These are phyloP conservation scores for Cisticola juncidis DNA, from an alignment of 2,113 vertebrate genomes.

Conservation along the genomic window DNA sequence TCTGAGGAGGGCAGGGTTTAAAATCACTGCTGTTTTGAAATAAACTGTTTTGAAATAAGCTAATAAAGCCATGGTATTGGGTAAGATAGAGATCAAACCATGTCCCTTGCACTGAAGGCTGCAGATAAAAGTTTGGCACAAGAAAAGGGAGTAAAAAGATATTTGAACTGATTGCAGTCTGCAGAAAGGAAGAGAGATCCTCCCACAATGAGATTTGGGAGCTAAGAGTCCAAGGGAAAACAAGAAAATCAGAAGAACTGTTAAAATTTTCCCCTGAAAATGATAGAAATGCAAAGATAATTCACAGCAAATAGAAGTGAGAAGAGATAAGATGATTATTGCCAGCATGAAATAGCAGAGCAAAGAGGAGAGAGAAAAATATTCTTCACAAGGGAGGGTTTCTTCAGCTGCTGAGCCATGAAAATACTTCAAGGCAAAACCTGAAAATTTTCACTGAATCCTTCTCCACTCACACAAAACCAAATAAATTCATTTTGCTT, in stretches of 20 bases:
- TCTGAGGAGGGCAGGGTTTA: background rate
- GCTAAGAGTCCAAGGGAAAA: background rate
- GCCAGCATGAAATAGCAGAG: background rate
- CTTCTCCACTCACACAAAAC: background rate
- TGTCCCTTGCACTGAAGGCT: background rate
- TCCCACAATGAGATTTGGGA: background rate
- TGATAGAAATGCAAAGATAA: background rate
- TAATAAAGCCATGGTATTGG: background rate
- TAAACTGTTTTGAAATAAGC: background rate
- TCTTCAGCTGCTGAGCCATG: background rate
- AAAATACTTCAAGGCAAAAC: background rate
- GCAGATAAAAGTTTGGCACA: background rate
- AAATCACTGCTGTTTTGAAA: background rate
- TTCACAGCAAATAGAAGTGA: background rate
- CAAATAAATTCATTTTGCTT: background rate
- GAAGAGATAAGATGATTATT: background rate
- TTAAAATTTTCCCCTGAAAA: background rate
- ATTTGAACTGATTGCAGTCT: background rate
- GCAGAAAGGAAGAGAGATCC: background rate
- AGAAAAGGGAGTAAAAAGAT: background rate
- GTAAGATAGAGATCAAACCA: background rate
- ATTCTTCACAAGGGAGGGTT: background rate
- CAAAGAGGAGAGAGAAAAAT: background rate
- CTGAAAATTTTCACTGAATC: background rate
- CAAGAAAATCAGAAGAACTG: background rate